These are phyloP conservation scores for Alsophila aescularia DNA, from an alignment of 2,888 invertebrate species.

Conservation along the genomic window DNA sequence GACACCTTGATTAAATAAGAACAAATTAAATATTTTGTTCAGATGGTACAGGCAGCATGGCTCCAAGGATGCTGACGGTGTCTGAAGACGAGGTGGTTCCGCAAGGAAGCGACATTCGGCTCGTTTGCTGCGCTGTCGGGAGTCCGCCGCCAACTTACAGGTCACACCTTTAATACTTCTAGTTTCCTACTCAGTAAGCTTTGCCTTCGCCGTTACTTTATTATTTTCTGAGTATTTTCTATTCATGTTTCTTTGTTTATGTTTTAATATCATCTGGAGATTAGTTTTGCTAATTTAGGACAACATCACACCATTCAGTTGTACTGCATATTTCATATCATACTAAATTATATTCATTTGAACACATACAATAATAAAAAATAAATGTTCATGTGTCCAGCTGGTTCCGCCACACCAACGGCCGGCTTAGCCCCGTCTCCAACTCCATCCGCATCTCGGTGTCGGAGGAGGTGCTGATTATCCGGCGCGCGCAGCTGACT, in stretches of 20 bases:
- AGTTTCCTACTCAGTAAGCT: too few species aligned
- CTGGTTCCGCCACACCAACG: constrained; percentile 85
- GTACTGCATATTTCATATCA: too few species aligned
- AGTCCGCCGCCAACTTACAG: constrained; percentile 89
- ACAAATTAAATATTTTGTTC: not conserved
- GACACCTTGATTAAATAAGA: too few species aligned
- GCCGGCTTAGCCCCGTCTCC: constrained; percentile 86
- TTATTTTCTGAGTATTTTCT: too few species aligned
- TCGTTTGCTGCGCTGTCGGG: constrained; percentile 89
- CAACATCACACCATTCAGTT: too few species aligned
- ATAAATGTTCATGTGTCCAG: constrained; percentile 53
- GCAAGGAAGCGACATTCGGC: constrained; percentile 87
- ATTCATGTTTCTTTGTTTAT: too few species aligned
- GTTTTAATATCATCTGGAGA: too few species aligned
- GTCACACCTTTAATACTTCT: constrained; percentile 50
- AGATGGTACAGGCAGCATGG: constrained; percentile 82
- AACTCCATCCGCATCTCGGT: constrained; percentile 85
- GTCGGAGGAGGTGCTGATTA: constrained; percentile 87
- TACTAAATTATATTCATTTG: too few species aligned
- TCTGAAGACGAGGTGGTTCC: constrained; percentile 86
- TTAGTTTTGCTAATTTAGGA: too few species aligned
- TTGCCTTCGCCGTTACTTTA: too few species aligned
- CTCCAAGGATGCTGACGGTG: constrained; percentile 89
- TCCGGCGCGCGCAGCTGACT: constrained; percentile 86
- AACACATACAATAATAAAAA: too few species aligned